Percentiles rank a stretch among this genome's conserved stretches.
These are phyloP conservation scores for Anableps anableps DNA, from an alignment of 2,797 vertebrate species.

Conservation along the genomic window DNA sequence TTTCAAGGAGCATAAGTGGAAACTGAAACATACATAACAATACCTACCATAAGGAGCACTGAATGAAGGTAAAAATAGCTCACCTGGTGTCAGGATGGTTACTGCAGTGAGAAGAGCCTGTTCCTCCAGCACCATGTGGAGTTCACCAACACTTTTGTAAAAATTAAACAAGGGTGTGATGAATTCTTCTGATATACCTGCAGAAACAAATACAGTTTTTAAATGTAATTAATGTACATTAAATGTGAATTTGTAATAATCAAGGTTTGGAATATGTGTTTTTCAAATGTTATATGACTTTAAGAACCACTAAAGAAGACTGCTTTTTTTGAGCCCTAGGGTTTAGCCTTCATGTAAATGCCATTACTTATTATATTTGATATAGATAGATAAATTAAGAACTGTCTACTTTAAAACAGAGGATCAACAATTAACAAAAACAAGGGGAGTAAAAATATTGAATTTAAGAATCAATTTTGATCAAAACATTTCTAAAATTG, in stretches of 20 bases:
- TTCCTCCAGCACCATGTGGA: conserved; percentile 94
- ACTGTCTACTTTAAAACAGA: background rate
- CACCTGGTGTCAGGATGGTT: conserved; percentile 87
- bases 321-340: background rate
- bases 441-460: background rate
- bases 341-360: background rate
- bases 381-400: background rate
- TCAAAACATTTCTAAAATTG: background rate
- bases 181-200: conserved; percentile 95
- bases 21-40: background rate
- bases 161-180: conserved; percentile 98
- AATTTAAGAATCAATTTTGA: background rate
- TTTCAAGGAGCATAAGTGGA: background rate
- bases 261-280: background rate
- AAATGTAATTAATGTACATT: background rate
- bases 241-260: background rate
- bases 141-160: conserved; percentile 93
- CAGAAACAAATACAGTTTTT: background rate
- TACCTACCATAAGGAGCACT: background rate
- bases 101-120: conserved; percentile 94
- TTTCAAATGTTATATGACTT: background rate
- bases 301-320: background rate
- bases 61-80: conserved; percentile 12
- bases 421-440: background rate
- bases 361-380: background rate